A percentile compares a stretch with the other conserved stretches of the same genome.
phyloP scores from a whole-genome alignment of 2,113 vertebrate species.

The Melanerpes aurifrons region DNA sequence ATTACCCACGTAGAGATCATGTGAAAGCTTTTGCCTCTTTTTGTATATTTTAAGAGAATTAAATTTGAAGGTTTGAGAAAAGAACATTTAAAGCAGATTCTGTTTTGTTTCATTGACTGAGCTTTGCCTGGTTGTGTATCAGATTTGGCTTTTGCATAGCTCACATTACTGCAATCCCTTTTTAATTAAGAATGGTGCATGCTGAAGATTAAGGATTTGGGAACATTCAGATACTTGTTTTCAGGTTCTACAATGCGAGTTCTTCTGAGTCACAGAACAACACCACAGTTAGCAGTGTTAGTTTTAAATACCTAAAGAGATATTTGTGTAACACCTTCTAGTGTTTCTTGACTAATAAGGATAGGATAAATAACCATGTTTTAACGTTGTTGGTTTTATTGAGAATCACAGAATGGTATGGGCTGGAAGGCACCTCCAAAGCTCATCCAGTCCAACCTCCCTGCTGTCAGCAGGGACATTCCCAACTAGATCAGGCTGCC shows the following conservation, averaged over 20 bases:
- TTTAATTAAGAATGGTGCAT: slow-evolving; percentile 82
- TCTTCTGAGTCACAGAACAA: background rate
- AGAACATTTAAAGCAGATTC: slow-evolving; percentile 62
- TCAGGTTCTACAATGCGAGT: slow-evolving; percentile 31
- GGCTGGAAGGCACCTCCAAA: too few species aligned
- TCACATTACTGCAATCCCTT: slow-evolving; percentile 75
- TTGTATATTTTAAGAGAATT: slow-evolving; percentile 26
- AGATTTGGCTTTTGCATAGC: slow-evolving; percentile 72
- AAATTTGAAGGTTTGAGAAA: background rate
- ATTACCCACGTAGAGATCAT: background rate
- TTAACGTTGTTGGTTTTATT: background rate
- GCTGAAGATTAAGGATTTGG: slow-evolving; percentile 73
- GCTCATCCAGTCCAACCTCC: too few species aligned
- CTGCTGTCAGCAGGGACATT: too few species aligned
- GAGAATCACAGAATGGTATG: background rate
- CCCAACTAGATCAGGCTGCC: too few species aligned
- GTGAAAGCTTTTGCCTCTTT: background rate
- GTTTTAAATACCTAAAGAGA: background rate
- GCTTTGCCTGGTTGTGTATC: slow-evolving; percentile 57
- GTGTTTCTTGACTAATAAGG: background rate
- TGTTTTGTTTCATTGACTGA: slow-evolving; percentile 66
- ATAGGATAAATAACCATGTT: background rate
- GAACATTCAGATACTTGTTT: slow-evolving; percentile 62
- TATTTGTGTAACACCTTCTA: background rate
- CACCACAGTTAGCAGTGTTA: background rate